phyloP scores from a whole-genome alignment of 2,888 invertebrate species.

The Archips xylosteana region DNA sequence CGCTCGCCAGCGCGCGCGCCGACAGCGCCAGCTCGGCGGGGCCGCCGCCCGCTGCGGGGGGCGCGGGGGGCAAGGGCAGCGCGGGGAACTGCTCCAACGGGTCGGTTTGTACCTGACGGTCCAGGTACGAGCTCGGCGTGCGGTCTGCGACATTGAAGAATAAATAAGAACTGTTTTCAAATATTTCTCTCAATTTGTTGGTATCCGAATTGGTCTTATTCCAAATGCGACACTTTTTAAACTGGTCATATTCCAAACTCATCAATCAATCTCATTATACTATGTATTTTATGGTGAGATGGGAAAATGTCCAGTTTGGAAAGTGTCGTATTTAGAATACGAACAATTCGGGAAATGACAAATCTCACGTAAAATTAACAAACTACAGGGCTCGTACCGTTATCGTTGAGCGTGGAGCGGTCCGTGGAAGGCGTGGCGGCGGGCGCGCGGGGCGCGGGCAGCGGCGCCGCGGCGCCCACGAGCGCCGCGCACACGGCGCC shows the following conservation, averaged over 20 bases:
- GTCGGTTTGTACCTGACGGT: constrained; percentile 74
- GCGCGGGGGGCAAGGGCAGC: constrained; percentile 31
- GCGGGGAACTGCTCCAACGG: constrained; percentile 55
- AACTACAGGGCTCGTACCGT: neutral
- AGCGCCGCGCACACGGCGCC: constrained; percentile 69
- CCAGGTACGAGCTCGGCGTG: constrained; percentile 53
- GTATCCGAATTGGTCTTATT: no score
- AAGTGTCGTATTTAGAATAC: no score
- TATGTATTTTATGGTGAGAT: no score
- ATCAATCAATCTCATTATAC: no score
- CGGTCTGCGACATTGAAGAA: constrained; percentile 55
- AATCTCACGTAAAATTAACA: no score
- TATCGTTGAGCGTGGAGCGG: constrained; percentile 63
- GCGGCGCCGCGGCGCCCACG: constrained; percentile 56
- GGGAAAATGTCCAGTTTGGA: no score
- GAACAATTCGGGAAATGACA: no score
- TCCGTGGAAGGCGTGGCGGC: constrained; percentile 70
- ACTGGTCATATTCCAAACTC: no score
- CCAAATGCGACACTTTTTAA: no score
- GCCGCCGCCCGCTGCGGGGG: constrained; percentile 24
- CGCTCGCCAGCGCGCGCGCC: constrained; percentile 44
- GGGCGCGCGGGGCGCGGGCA: constrained; percentile 55
- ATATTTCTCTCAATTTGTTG: no score
- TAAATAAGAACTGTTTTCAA: no score
- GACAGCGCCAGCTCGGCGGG: constrained; percentile 47